phyloP scores from a whole-genome alignment of 2,797 vertebrate species.

The Arctocebus calabarensis region DNA sequence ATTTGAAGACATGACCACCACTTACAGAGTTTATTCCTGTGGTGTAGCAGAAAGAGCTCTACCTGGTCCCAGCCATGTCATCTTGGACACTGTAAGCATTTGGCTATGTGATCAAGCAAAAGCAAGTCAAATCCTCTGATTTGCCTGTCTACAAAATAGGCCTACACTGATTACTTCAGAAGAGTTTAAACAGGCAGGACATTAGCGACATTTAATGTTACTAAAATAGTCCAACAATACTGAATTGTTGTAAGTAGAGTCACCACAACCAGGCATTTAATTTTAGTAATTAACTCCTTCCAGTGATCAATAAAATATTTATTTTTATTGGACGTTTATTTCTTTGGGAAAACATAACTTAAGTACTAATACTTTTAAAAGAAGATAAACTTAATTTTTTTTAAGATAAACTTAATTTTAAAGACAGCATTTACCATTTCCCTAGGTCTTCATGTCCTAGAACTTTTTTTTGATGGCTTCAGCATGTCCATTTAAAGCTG shows the following conservation, averaged over 20 bases:
- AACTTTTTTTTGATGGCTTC: background rate
- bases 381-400: background rate
- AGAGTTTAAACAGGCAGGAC: background rate
- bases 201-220: background rate
- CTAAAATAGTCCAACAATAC: background rate
- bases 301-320: too few species aligned
- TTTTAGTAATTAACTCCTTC: background rate
- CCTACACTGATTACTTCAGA: background rate
- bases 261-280: background rate
- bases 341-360: background rate
- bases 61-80: background rate
- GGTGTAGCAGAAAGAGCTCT: background rate
- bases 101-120: accelerated
- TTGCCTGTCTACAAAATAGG: background rate
- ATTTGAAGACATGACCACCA: background rate
- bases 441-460: background rate
- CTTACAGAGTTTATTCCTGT: background rate
- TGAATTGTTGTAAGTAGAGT: background rate
- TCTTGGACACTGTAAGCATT: background rate
- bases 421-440: background rate
- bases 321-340: background rate
- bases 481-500: background rate
- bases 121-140: background rate
- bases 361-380: background rate
- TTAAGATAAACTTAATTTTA: background rate